Evolutionary conservation across 2,797 vertebrate genomes (phyloP).

Genomic region (Neosalanx taihuensis): DNA sequence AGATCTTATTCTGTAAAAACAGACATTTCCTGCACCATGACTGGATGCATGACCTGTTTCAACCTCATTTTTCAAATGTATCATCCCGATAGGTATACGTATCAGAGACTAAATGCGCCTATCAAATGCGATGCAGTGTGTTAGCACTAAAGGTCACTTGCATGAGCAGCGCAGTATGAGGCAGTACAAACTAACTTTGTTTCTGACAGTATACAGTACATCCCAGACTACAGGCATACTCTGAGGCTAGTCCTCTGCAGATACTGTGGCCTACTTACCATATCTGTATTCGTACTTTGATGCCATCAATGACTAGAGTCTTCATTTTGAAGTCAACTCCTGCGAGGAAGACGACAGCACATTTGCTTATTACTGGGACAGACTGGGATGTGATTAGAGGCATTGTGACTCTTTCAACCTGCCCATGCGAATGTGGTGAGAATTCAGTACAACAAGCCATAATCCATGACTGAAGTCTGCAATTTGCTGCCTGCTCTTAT

Average conservation of each 20-base stretch:
- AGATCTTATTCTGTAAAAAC: neutral
- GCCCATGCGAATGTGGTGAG: no score
- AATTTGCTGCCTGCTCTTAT: no score
- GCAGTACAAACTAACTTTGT: neutral
- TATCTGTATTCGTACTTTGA: slow-evolving; percentile 98
- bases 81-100: no score
- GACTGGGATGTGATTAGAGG: no score
- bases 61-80: no score
- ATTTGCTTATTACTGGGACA: slow-evolving; percentile 3
- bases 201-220: neutral
- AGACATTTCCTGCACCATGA: neutral
- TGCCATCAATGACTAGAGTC: slow-evolving; percentile 93
- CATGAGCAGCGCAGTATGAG: neutral
- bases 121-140: slow-evolving; percentile 1
- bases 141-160: neutral
- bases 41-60: no score
- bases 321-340: slow-evolving; percentile 99
- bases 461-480: no score
- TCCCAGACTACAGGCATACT: neutral
- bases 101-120: no score
- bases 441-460: no score
- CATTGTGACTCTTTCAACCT: no score
- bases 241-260: neutral
- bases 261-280: slow-evolving; percentile 79
- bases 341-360: slow-evolving; percentile 52